These are phyloP conservation scores for Peromyscus leucopus DNA, from an alignment of 2,113 vertebrate genomes.

Conservation along the genomic window DNA sequence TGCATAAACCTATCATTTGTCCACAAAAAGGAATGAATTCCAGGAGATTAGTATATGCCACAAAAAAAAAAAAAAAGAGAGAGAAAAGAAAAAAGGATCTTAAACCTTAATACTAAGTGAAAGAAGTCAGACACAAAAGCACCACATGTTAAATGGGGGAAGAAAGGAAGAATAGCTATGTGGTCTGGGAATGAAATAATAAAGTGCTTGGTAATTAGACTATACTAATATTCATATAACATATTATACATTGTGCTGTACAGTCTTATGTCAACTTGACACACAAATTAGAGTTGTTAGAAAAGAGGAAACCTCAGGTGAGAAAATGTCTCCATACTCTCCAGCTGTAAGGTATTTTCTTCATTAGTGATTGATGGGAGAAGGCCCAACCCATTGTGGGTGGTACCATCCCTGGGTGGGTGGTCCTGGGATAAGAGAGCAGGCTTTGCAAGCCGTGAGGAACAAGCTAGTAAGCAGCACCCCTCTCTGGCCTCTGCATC, in stretches of 20 bases:
- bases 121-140: neutral
- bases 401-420: neutral
- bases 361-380: neutral
- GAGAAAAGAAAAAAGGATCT: neutral
- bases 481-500: neutral
- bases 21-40: neutral
- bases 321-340: neutral
- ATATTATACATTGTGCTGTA: neutral
- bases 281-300: neutral
- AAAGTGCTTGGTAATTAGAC: neutral
- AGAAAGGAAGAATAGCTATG: neutral
- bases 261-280: neutral
- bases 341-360: neutral
- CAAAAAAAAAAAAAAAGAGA: neutral
- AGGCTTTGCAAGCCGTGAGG: neutral
- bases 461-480: neutral
- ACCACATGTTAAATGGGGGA: neutral
- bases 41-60: neutral
- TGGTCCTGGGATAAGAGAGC: neutral
- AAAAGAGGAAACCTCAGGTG: neutral
- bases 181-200: neutral
- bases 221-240: neutral
- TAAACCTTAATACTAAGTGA: neutral
- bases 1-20: neutral
- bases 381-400: neutral